Evolutionary conservation across 2,888 invertebrate genomes (phyloP).

Genomic region (Smittia aterrima): DNA sequence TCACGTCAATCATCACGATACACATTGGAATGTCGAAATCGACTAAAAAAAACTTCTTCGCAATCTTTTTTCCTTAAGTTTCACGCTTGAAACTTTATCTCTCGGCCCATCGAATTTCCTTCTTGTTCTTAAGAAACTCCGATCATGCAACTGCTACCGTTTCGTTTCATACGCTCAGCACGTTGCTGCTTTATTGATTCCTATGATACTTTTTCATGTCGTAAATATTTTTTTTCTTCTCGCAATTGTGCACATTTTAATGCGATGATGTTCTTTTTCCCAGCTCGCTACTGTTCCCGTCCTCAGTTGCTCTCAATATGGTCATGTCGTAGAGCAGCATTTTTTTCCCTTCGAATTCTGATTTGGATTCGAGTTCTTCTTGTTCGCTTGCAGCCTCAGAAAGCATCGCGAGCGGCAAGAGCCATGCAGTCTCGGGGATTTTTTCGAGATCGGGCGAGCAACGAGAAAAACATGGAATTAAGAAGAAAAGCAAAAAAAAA

Average conservation of each 20-base stretch:
- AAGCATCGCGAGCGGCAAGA: not conserved
- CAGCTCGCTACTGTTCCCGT: not conserved
- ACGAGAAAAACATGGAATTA: too few relatives aligned
- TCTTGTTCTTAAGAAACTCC: too few relatives aligned
- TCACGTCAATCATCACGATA: too few relatives aligned
- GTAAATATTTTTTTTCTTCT: not conserved
- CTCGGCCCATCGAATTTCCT: too few relatives aligned
- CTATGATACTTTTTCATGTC: not conserved
- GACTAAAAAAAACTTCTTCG: too few relatives aligned
- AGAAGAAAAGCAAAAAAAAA: too few relatives aligned
- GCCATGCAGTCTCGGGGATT: conserved; percentile 32
- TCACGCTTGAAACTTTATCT: too few relatives aligned
- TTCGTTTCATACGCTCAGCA: not conserved
- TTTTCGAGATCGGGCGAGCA: not conserved
- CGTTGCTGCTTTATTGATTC: not conserved
- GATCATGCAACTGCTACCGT: conserved; percentile 1
- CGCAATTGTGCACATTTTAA: not conserved
- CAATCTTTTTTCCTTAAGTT: too few relatives aligned
- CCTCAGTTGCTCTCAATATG: not conserved
- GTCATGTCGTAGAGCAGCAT: conserved; percentile 2
- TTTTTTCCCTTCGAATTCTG: not conserved
- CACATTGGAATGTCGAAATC: too few relatives aligned
- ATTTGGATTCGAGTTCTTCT: too few relatives aligned
- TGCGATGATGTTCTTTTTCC: not conserved
- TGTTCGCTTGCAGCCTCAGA: too few relatives aligned